Percentiles rank a stretch among this genome's conserved stretches.
These are phyloP conservation scores for Colistium nudipinnis DNA, from an alignment of 2,113 vertebrate genomes.

Conservation along the genomic window DNA sequence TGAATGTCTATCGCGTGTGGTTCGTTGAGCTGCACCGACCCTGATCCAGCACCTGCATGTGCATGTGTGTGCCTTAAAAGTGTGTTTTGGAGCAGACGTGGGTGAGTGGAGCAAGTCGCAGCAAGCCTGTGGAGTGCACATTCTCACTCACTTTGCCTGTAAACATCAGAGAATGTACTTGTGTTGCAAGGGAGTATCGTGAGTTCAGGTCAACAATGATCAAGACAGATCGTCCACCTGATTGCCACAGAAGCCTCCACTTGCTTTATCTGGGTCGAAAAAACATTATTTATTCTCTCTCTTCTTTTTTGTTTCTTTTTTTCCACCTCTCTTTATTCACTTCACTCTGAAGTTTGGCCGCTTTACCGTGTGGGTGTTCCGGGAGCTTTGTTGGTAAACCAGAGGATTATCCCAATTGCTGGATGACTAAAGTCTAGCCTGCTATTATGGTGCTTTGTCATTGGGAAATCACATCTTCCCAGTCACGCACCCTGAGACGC, in stretches of 20 bases:
- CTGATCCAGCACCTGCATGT: conserved; percentile 47
- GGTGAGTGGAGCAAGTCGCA: conserved; percentile 45
- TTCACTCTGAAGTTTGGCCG: conserved; percentile 41
- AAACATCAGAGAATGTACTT: conserved; percentile 30
- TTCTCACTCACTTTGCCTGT: conserved; percentile 25
- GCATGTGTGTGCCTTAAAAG: conserved; percentile 26
- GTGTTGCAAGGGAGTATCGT: neutral
- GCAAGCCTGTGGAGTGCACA: conserved; percentile 45
- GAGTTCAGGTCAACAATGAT: conserved; percentile 14
- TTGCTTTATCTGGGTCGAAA: conserved; percentile 23
- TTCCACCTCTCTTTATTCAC: conserved; percentile 8
- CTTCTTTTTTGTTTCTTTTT: conserved; percentile 13
- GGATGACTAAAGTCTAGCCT: conserved; percentile 72
- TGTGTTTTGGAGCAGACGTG: conserved; percentile 33
- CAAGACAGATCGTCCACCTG: conserved; percentile 35
- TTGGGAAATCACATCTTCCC: conserved; percentile 67
- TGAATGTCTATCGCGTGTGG: no score
- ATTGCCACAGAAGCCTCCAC: conserved; percentile 8
- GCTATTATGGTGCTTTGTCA: conserved; percentile 72
- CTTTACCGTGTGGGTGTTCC: conserved; percentile 70
- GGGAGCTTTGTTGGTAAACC: conserved; percentile 72
- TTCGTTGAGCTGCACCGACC: conserved; percentile 58
- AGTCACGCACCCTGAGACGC: conserved; percentile 59
- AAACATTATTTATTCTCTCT: conserved; percentile 26
- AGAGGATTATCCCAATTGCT: conserved; percentile 68